Base-by-base conservation (phyloP, 2,797 vertebrate species). In the Cossypha caffra region DNA sequence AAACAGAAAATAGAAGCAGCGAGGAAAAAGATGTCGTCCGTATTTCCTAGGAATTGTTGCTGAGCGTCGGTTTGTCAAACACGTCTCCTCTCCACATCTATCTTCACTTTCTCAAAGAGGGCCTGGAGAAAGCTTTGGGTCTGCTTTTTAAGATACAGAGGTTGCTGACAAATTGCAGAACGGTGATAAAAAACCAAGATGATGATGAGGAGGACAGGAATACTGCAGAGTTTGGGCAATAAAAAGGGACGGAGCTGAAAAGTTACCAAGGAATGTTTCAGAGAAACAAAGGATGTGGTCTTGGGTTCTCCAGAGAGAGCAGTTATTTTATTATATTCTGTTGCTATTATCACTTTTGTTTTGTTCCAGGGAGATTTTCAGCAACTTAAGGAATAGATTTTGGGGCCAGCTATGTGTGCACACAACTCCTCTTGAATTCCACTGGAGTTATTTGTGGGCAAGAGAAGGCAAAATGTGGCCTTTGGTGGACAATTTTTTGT, bases 281-380 rank as follows among this genome's bases (percentile, higher is more conserved):
- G 90, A 91, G 89, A 90, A 97, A 98, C 86, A 96, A 96, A 96
- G 87, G 87, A 88, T 90, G 83, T 95, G 71, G 90, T 96, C 86
- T 93, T 54, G 48, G 86, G 83, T 62, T 93, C 96, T 96, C 86
- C 63, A 45, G 94, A 79, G 91, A 96, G 52, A 0, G 1, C 35
- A 92, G 75, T 95, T 93, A 93, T 97, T 94, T 94, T 95, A 95
- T 95, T 88, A 78, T 94, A 77, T 90, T 94, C 50, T 37, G 47
- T 95, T 96, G 83, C 45, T 94, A 79, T 92, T 96, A 91, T 82
- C 93, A 83, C 67, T 96, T 96, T 91, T 91, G 76, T 63, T 97
- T 96, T 23, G 17, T 97, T 95, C 92, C 74, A 92, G 89, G 84
- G 88, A 96, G 93, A 96, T 96, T 93, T 87, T 94, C 87, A 96